Evolutionary conservation across 1,140 invertebrate genomes (phyloP), one percentile per base, ranked within the genome.

Genomic region (Archivesica marissinica): DNA sequence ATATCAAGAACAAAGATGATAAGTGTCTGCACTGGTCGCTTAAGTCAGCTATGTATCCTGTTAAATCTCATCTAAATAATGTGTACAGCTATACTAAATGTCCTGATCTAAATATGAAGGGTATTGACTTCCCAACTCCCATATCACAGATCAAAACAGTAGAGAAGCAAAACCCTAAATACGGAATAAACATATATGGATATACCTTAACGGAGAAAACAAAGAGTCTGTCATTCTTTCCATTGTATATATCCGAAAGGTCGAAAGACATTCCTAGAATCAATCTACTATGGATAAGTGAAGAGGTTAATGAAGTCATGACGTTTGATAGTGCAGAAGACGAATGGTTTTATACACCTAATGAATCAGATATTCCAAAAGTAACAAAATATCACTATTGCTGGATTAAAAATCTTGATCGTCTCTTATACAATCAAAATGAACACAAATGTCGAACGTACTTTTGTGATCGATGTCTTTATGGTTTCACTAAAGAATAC

Each of bases 401-500:
- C 25, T 80, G 61, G 44, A 87, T 87, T 7, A 84, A 77, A 25
- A 72, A 84, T 41, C 66, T 87, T 44, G 74, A 82, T 28, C 66
- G 52, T 39, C 70, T 87, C n/a, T 50, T 81, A n/a, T 56, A 59
- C 25, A 38, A 41, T n/a, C 25, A 44, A 23, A 87, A 38, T 7
- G 68, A 72, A 50, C 38, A 56, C 4, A 59, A 82, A 25, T 59
- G 30, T 3, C 61, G 23, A 23, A 30, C 68, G 1, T 59, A 78
- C 35, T 86, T 78, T 20, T 88, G 87, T 56, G 44, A 76, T 11
- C 61, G 75, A 6, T 88, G 87, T 78, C 56, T 88, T 1, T 74
- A 86, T 23, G 84, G 79, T 11, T 86, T 86, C 50, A 54, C 41
- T 30, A n/a, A 54, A 11, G 47, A 56, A 59, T 50, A 54, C 23